Base-by-base conservation (phyloP, 2,113 vertebrate genomes). In the Oreochromis spilurus region DNA sequence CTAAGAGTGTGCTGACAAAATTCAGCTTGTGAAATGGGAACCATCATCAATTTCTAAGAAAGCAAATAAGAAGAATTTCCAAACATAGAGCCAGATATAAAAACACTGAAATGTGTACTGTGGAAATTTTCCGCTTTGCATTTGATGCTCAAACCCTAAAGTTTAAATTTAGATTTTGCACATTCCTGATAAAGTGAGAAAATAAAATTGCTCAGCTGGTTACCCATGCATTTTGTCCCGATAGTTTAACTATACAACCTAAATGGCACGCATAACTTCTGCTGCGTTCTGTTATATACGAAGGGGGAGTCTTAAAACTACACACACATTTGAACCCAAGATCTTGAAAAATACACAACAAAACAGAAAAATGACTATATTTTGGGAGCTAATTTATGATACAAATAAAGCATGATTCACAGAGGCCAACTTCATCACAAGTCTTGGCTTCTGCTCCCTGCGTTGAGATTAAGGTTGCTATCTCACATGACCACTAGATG, bases 371-470 rank as follows among this genome's bases (percentile, higher is more conserved):
- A 85, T 24, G 4, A 45, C 19, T 17, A 3, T 19, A 34, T 17
- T 16, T 19, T 24, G 17, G 40, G 10, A 45, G 24, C 55, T 16
- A 45, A 65, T 43, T 29, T 67, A 45, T 70, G 87, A 90, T 87
- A 84, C 75, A 92, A 93, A 93, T 94, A 93, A 95, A 88, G 79
- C 89, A 88, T 92, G 72, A 84, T 79, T 88, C 89, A 91, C 91
- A 93, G 19, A 92, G 54, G 81, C 82, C 82, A 91, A 90, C 87
- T 91, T 90, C 82, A 84, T 79, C 24, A 31, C 19, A 57, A 55
- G n/a, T 83, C 24, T 43, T 82, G 8, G 1, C 36, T 77, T 50
- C 75, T 16, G 1, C 40, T 81, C 72, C n/a, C 5, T 52, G 17
- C 1, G 17, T 21, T 43, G 6, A 38, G 53, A 67, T 29, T 9